phyloP scores from a whole-genome alignment of 2,888 invertebrate genomes.

The Agrilus mali region DNA sequence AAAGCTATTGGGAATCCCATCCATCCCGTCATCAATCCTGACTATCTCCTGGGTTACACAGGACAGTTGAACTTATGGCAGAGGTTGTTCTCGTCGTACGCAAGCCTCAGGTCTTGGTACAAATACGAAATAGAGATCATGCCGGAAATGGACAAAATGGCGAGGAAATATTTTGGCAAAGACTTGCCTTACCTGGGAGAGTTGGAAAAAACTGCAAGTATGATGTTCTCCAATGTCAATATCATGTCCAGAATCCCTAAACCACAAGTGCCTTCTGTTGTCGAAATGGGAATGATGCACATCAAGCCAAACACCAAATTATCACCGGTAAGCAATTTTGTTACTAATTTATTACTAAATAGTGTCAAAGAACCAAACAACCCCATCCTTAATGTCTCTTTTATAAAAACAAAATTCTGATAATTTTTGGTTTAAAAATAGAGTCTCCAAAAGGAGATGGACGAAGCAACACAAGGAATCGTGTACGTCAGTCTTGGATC shows the following conservation, averaged over 20 bases:
- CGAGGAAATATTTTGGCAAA: slow-evolving; percentile 22
- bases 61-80: slow-evolving; percentile 4
- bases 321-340: slow-evolving; percentile 17
- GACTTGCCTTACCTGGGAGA: slow-evolving; percentile 18
- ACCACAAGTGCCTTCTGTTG: slow-evolving; percentile 24
- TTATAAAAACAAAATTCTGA: too few relatives aligned
- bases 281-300: slow-evolving; percentile 24
- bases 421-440: slow-evolving; percentile 13
- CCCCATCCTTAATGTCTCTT: too few relatives aligned
- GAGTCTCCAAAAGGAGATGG: slow-evolving; percentile 28
- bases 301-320: slow-evolving; percentile 15
- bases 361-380: too few relatives aligned
- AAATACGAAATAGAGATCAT: too few relatives aligned
- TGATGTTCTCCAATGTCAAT: slow-evolving; percentile 26
- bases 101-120: too few relatives aligned
- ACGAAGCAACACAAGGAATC: slow-evolving; percentile 26
- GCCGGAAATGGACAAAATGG: slow-evolving; percentile 11
- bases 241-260: slow-evolving; percentile 23
- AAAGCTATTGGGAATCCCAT: slow-evolving; percentile 18
- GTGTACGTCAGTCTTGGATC: slow-evolving; percentile 35
- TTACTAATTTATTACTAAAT: too few relatives aligned
- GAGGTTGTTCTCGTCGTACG: too few relatives aligned
- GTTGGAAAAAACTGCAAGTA: slow-evolving; percentile 21
- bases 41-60: slow-evolving; percentile 9
- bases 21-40: slow-evolving; percentile 19